Percentiles rank a stretch among this genome's conserved stretches.
phyloP scores from a whole-genome alignment of 2,888 invertebrate species.

The Tineola bisselliella region DNA sequence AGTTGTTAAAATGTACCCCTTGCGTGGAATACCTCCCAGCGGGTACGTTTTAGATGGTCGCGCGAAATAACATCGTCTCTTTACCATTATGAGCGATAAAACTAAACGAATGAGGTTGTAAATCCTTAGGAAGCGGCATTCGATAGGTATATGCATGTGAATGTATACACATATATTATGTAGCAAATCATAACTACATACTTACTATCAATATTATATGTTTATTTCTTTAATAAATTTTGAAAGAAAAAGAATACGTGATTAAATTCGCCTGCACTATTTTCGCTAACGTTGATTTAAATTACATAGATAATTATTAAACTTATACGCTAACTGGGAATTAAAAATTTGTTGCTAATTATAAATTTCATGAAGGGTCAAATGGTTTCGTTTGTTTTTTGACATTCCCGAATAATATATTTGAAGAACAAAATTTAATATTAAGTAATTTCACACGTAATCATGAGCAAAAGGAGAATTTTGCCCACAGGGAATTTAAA shows the following conservation, averaged over 20 bases:
- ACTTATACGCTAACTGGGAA: no score
- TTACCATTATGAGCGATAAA: conserved; percentile 12
- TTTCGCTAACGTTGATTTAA: no score
- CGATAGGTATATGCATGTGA: background rate
- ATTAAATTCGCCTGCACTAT: no score
- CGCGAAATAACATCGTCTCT: background rate
- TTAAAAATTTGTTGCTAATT: no score
- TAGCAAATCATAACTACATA: background rate
- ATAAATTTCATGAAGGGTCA: no score
- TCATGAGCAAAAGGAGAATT: background rate
- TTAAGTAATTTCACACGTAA: background rate
- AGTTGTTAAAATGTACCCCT: conserved; percentile 30
- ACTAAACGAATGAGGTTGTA: conserved; percentile 12
- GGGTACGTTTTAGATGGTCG: conserved; percentile 2
- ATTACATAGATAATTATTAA: no score
- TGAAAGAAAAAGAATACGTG: no score
- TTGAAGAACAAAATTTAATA: background rate
- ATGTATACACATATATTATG: no score
- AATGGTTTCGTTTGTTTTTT: no score
- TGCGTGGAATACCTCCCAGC: conserved; percentile 1
- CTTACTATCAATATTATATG: no score
- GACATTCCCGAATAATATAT: no score
- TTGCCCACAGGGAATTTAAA: background rate
- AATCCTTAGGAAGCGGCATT: background rate
- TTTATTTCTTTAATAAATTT: no score